Base-by-base conservation (phyloP, 2,797 vertebrate species). In the Graptemys geographica region DNA sequence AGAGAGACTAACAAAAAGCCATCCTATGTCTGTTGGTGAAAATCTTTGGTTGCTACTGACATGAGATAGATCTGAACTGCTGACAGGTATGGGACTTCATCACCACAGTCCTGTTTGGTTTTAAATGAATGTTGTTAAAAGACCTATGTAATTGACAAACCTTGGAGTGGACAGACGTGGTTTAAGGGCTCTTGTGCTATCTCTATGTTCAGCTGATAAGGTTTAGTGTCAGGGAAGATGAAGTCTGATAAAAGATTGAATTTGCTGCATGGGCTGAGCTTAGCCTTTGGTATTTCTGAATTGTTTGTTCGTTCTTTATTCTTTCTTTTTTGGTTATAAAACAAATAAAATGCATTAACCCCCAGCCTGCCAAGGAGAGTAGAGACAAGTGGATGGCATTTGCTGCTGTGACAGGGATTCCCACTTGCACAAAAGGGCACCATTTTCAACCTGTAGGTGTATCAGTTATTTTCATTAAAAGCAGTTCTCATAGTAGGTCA, bases 281-380 rank as follows among this genome's bases (percentile, higher is more conserved):
- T 55, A 69, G 65, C 33, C 18, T 5, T 15, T 13, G 47, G 28
- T 62, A 0, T 27, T 86, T 44, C 12, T 19, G 76, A 79, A 12
- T 57, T 78, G 1, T 85, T 87, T 37, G 9, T 49, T 89, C 44
- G 10, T 56, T 87, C 27, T 62, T 80, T 1, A 2, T 23, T 84
- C 19, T 83, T 91, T 4, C 33, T 79, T 55, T 53, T 53, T 37
- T 33, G 51, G 11, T 53, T 3, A 0, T 5, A 28, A 44, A 55
- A 7, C 25, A 28, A 69, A n/a, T 53, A 78, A 93, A 89, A n/a
- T 76, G 53, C 8, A 1, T 81, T 62, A 27, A 15, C 11, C 3
- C 0, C 23, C 11, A 4, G 8, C 9, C 8, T 6, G 51, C 5
- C 37, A 0, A 0, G 37, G 19, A 79, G n/a, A 27, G 28, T 25